Evolutionary conservation across 1,140 invertebrate species (phyloP).

Genomic region (Bombus huntii): DNA sequence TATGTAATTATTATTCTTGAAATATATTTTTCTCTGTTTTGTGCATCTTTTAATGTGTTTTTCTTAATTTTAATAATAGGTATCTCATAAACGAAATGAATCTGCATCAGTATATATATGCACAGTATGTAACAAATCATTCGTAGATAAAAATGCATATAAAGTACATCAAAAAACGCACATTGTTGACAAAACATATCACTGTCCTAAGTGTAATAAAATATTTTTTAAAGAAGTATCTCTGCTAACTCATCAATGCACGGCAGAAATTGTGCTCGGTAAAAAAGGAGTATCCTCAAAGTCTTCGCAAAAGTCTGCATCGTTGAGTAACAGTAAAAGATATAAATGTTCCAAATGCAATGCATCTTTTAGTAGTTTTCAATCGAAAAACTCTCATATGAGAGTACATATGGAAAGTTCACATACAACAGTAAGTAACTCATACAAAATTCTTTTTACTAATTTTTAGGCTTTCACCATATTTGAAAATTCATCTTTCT

Average conservation of each 20-base stretch:
- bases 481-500: not conserved
- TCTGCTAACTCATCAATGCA: constrained; percentile 73
- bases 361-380: constrained; percentile 66
- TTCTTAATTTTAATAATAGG: constrained; percentile 49
- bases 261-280: constrained; percentile 37
- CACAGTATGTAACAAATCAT: constrained; percentile 67
- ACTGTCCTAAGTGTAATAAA: constrained; percentile 76
- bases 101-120: constrained; percentile 58
- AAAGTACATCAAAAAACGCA: constrained; percentile 72
- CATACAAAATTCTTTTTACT: not conserved
- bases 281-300: constrained; percentile 61
- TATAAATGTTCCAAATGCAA: constrained; percentile 72
- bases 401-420: constrained; percentile 64
- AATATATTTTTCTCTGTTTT: not conserved
- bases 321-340: constrained; percentile 60
- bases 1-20: constrained; percentile 34
- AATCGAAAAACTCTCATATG: constrained; percentile 73
- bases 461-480: not conserved
- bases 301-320: constrained; percentile 44
- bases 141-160: constrained; percentile 66
- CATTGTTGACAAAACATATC: constrained; percentile 73
- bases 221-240: constrained; percentile 78
- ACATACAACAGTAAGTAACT: constrained; percentile 21
- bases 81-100: constrained; percentile 69
- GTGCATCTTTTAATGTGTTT: not conserved